Evolutionary conservation across 2,888 invertebrate genomes (phyloP), one percentile per base, ranked within the genome.

Genomic region (Polymixis flavicincta): DNA sequence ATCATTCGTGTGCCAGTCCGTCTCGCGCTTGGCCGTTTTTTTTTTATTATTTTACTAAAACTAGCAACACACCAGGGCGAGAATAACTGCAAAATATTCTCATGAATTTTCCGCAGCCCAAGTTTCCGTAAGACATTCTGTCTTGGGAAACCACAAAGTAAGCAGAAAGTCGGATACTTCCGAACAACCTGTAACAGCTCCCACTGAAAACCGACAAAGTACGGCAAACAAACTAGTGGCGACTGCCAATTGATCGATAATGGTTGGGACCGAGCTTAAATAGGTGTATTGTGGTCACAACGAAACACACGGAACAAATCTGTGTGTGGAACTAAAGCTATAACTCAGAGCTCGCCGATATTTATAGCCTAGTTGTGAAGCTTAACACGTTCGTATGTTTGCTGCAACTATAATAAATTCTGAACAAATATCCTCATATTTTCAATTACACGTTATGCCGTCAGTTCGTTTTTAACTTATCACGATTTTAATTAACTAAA

Each of bases 301-400:
- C 54, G 84, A 86, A 89, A 89, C 87, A 87, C 85, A 84, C 88
- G 78, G 84, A 88, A 88, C 89, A 90, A 92, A 92, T 92, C 91
- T 90, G 90, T 90, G 86, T 90, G 88, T 89, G 85, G 82, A 92
- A 92, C 91, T 90, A 87, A 83, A 89, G 83, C 92, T 86, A 93
- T 94, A 93, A 93, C 88, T 94, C 93, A 94, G 87, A 84, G 91
- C 88, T 88, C 88, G 86, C 89, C 93, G 89, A 94, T 94, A 94
- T 94, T 94, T 94, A 94, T 94, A 87, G 93, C 92, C 88, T 90
- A 90, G 92, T 93, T 91, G 89, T 89, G 89, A 92, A 87, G 92
- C 93, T 93, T 93, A 92, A 92, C 93, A 93, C 92, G 92, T 92
- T 86, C 90, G 86, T 90, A 88, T 92, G 90, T 93, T 93, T 91